phyloP scores from a whole-genome alignment of 2,113 vertebrate genomes.

The Calonectris borealis region DNA sequence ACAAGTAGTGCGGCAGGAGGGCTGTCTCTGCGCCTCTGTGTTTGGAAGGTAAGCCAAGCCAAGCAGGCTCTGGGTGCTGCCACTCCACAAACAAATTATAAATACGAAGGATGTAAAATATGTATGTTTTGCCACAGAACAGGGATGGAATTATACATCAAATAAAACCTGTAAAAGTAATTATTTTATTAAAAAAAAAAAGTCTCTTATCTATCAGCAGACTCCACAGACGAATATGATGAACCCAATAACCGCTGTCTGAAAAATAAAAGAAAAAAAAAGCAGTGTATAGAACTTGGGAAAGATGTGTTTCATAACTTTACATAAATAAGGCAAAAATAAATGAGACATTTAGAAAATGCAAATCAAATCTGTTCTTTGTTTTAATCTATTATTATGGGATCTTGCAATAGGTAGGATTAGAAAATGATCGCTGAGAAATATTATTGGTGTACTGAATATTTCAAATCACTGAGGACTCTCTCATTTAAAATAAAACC shows the following conservation, averaged over 20 bases:
- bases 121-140: not conserved
- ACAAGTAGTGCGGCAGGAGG: fast-evolving
- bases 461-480: slow-evolving; percentile 31
- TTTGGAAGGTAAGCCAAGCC: not conserved
- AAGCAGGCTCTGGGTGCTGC: not conserved
- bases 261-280: not conserved
- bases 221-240: not conserved
- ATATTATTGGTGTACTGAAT: not conserved
- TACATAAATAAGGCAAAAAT: slow-evolving; percentile 2
- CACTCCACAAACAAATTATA: not conserved
- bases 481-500: slow-evolving; percentile 48
- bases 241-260: not conserved
- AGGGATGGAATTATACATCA: not conserved
- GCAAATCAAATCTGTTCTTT: not conserved
- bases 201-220: not conserved
- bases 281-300: not conserved
- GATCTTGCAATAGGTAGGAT: not conserved
- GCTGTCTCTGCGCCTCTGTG: fast-evolving
- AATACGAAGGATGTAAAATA: not conserved
- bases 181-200: not conserved
- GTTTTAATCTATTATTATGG: slow-evolving; percentile 5
- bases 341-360: not conserved
- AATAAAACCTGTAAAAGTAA: not conserved
- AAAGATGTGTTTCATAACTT: not conserved
- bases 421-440: slow-evolving; percentile 27